Evolutionary conservation across 2,113 vertebrate genomes (phyloP), one percentile per base, ranked within the genome.

Genomic region (Gymnorhina tibicen): DNA sequence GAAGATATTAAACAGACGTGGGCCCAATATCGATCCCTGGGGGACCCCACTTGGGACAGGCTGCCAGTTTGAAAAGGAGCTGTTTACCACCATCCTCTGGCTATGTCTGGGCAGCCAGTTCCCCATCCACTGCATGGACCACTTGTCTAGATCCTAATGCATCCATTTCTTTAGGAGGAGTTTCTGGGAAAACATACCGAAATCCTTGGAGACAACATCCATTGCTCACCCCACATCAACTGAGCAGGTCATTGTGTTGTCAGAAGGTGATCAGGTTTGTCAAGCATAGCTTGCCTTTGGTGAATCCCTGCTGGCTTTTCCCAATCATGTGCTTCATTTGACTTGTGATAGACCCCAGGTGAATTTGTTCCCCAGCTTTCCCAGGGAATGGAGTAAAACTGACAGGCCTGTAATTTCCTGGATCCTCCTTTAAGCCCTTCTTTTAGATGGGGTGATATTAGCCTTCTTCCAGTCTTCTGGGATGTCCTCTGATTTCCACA

Each of bases 401-500:
- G 27, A 64, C 33, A 44, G 26, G 44, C 16, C n/a, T 86, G 7
- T 55, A 30, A 55, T 55, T 60, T 67, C 35, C 64, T 67, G 52
- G 59, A 72, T 55, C 12, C 3, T 76, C 32, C n/a, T 70, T 76
- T 55, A 72, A 60, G 35, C 8, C 39, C 6, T 59, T 59, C 17
- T 55, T 44, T 41, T 44, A 62, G 17, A 44, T 42, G 52, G 20
- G 17, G 20, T n/a, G 64, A n/a, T 33, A 49, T 62, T 20, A 60
- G 52, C 15, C 13, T 44, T 55, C 23, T 66, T 67, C 35, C 59
- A 72, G 58, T 72, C 70, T 72, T 77, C 64, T 67, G 15, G 46
- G 23, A 35, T 0, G 0, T 18, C 11, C 55, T n/a, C 46, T 55
- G 32, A 20, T 49, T n/a, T 27, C 58, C 39, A 39, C 4, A 19